Evolutionary conservation across 2,797 vertebrate genomes (phyloP).

Genomic region (Dallia pectoralis): DNA sequence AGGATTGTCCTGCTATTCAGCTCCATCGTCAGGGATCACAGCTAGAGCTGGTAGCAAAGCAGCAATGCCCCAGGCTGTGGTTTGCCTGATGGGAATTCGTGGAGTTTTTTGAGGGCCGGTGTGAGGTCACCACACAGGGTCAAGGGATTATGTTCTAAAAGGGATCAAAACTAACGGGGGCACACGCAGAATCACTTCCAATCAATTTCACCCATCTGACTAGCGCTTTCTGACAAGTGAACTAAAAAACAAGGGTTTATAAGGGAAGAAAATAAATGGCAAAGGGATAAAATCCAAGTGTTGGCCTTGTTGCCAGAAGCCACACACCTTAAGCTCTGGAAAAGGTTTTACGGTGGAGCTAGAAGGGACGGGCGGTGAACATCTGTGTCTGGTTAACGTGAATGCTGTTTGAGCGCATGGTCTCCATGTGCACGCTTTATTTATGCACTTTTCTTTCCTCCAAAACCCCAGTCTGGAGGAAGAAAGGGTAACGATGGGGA

Average conservation of each 20-base stretch:
- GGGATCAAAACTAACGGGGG: conserved; percentile 57
- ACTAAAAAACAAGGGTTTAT: conserved; percentile 48
- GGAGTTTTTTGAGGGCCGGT: conserved; percentile 28
- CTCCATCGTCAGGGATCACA: conserved; percentile 79
- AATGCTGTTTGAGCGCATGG: conserved; percentile 25
- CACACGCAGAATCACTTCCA: conserved; percentile 34
- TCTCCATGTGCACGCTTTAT: conserved; percentile 35
- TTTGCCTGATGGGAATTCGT: conserved; percentile 72
- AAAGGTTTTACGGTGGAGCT: conserved; percentile 33
- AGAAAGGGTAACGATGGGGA: conserved; percentile 25
- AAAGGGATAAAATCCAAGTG: conserved; percentile 30
- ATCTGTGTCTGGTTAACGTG: conserved; percentile 47
- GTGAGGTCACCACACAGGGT: conserved; percentile 64
- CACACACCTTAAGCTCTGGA: conserved; percentile 56
- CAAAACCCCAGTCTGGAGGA: conserved; percentile 18
- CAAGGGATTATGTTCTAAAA: conserved; percentile 62
- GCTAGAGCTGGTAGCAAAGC: conserved; percentile 72
- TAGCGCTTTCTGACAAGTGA: conserved; percentile 67
- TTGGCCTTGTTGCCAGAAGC: conserved; percentile 41
- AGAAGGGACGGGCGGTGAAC: conserved; percentile 28
- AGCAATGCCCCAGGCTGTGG: conserved; percentile 76
- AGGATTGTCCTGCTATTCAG: conserved; percentile 75
- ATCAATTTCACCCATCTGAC: conserved; percentile 54
- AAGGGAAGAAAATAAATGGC: conserved; percentile 60
- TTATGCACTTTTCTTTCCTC: conserved; percentile 31